Base-by-base conservation (phyloP, 2,113 vertebrate species). In the Trematocara marginatum region DNA sequence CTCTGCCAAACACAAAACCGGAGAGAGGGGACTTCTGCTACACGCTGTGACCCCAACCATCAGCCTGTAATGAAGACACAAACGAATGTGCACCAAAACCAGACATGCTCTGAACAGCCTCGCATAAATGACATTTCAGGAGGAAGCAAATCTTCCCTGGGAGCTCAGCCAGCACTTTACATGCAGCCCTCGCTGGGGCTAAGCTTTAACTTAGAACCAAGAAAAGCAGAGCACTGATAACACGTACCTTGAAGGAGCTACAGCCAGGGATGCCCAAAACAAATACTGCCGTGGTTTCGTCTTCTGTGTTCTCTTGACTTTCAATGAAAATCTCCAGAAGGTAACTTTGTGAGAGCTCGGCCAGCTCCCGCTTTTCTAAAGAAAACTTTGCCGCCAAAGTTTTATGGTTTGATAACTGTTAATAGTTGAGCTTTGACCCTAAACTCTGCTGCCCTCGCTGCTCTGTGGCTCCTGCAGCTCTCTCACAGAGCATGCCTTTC, bases 201-300 rank as follows among this genome's bases (percentile, higher is more conserved):
- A 23, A 47, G 64, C 15, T 11, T 35, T 0, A 0, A 74, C 31
- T 18, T n/a, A 10, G 47, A 80, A 45, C 7, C n/a, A 16, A 42
- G 9, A 71, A n/a, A 18, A 11, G 29, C 76, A 61, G 23, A 71
- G 35, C 10, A 6, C 15, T 0, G 20, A 64, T n/a, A 45, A 11
- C 82, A 88, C 90, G 4, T 90, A 94, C 93, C 93, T 93, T 92
- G 35, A 51, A 86, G 83, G 89, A 35, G 56, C 53, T 59, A 6
- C 13, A 89, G 87, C 61, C 82, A 81, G 89, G 2, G 79, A 35
- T 42, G 80, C 53, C 20, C 64, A 74, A 35, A 89, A 56, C 54
- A 56, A 64, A 52, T 2, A 2, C 47, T 57, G 66, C 49, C 1
- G 53, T 2, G 71, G 53, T 31, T 20, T 15, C 2, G 69, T 76